phyloP scores from a whole-genome alignment of 2,797 vertebrate genomes.

The Acipenser oxyrinchus region DNA sequence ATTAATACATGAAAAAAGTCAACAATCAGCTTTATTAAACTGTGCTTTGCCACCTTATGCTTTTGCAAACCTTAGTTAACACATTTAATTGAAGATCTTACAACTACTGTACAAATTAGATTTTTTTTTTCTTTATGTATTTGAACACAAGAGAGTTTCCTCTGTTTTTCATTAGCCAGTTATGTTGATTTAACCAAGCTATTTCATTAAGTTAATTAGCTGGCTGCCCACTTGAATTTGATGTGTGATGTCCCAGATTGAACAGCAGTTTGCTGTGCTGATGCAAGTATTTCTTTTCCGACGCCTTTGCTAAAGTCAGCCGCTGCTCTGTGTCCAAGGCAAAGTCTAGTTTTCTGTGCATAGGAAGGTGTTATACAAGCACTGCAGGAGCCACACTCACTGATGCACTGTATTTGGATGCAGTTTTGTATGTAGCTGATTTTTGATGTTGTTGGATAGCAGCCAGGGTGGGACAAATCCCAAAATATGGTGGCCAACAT shows the following conservation, averaged over 20 bases:
- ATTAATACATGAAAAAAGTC: no score
- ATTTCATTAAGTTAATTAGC: background rate
- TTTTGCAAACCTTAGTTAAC: background rate
- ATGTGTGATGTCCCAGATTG: background rate
- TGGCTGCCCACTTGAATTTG: background rate
- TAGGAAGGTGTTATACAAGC: no score
- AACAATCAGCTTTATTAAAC: background rate
- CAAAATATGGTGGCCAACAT: no score
- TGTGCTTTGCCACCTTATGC: background rate
- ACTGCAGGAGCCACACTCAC: no score
- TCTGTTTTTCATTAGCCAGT: background rate
- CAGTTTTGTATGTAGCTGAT: no score
- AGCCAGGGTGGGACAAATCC: no score
- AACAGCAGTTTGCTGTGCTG: background rate
- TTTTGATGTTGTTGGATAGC: no score
- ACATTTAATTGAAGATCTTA: background rate
- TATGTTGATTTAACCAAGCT: background rate
- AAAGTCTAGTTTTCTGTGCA: no score
- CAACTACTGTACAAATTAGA: background rate
- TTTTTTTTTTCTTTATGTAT: background rate
- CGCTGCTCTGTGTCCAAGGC: background rate
- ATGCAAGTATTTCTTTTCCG: background rate
- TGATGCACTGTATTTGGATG: no score
- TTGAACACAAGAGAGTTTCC: background rate
- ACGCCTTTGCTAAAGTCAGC: background rate